These are phyloP conservation scores for Neotoxoptera formosana DNA, from an alignment of 1,140 invertebrate genomes.

Conservation along the genomic window DNA sequence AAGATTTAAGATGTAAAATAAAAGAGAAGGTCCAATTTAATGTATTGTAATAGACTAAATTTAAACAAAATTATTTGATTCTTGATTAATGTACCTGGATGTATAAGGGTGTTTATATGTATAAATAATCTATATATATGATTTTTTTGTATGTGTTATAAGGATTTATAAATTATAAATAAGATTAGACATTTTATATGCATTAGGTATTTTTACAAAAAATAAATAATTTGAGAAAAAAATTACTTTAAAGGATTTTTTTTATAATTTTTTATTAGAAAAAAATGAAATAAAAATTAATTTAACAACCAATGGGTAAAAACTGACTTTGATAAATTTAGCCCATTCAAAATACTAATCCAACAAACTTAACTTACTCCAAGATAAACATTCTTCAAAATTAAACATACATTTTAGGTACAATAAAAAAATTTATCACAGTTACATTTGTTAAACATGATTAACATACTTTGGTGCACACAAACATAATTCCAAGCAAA, in stretches of 20 bases:
- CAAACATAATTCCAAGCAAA: not conserved
- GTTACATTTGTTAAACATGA: constrained; percentile 40
- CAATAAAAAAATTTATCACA: constrained; percentile 43
- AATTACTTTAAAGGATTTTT: not conserved
- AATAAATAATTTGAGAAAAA: not conserved
- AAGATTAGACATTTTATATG: not conserved
- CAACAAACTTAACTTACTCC: not conserved
- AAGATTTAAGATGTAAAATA: not conserved
- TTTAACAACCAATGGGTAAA: not conserved
- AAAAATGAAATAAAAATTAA: not conserved
- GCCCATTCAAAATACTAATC: not conserved
- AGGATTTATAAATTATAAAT: not conserved
- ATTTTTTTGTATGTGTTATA: not conserved
- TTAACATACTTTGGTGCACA: constrained; percentile 45
- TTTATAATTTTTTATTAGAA: not conserved
- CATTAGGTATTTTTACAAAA: no score
- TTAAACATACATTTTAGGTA: constrained; percentile 33
- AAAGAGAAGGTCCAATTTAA: not conserved
- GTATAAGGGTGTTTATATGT: not conserved
- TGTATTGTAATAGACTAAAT: not conserved
- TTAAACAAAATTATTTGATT: not conserved
- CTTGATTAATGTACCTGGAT: not conserved
- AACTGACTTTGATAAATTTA: constrained; percentile 3
- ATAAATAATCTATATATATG: not conserved
- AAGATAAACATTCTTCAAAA: not conserved